These are phyloP conservation scores for Helicolenus hilgendorfi DNA, from an alignment of 2,797 vertebrate species.

Conservation along the genomic window DNA sequence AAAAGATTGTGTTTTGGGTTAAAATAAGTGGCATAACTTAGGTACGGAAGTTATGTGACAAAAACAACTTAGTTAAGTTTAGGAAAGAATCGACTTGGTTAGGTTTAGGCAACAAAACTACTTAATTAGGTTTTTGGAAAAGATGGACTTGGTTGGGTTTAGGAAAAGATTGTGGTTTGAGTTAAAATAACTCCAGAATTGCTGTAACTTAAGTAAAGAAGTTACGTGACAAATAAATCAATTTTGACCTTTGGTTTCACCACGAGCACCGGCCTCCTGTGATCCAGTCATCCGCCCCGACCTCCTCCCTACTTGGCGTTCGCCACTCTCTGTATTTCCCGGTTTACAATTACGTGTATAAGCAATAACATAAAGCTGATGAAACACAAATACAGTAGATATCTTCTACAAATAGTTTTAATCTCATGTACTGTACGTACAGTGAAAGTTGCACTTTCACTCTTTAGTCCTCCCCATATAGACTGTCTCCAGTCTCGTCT, in stretches of 20 bases:
- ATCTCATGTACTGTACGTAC: background rate
- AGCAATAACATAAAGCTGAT: background rate
- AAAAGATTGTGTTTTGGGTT: too few species aligned
- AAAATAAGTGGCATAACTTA: too few species aligned
- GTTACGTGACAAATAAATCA: background rate
- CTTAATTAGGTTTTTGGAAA: background rate
- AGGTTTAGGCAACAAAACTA: background rate
- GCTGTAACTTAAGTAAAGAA: background rate
- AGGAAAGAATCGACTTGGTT: background rate
- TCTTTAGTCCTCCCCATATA: background rate
- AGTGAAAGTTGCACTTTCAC: background rate
- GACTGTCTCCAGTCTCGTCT: constrained; percentile 25
- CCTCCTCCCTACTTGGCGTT: too few species aligned
- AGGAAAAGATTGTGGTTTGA: background rate
- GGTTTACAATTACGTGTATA: too few species aligned
- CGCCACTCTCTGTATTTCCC: too few species aligned
- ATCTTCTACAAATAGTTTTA: constrained; percentile 10
- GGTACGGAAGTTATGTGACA: too few species aligned
- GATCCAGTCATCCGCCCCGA: background rate
- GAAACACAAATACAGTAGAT: background rate
- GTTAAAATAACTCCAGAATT: background rate
- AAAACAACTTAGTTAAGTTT: background rate
- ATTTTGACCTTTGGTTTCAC: background rate
- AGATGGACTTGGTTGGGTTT: background rate
- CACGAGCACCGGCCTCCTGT: background rate